Percentiles rank a stretch among this genome's conserved stretches.
phyloP scores from a whole-genome alignment of 1,140 invertebrate species.

The Pachypeltis micranthus region DNA sequence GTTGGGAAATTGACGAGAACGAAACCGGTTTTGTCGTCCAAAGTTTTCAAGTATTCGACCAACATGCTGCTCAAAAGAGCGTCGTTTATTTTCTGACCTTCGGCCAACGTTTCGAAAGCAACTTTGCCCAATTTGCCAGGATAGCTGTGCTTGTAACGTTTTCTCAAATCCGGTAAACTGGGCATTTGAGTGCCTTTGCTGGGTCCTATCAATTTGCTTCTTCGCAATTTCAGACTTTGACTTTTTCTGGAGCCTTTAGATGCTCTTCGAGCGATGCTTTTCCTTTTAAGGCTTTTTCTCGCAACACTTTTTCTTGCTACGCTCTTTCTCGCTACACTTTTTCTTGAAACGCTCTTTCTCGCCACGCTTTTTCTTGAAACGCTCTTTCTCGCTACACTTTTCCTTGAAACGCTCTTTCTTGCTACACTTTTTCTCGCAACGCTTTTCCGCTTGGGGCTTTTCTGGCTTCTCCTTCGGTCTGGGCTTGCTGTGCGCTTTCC shows the following conservation, averaged over 20 bases:
- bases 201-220: constrained; percentile 1
- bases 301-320: neutral
- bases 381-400: neutral
- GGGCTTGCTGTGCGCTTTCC: no score
- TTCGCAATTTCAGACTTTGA: neutral
- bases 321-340: neutral
- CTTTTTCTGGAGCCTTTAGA: neutral
- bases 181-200: constrained; percentile 26
- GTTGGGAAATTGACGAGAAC: constrained; percentile 48
- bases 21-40: constrained; percentile 41
- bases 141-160: constrained; percentile 34
- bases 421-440: neutral
- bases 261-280: neutral
- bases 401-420: neutral
- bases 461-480: no score
- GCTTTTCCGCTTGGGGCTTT: no score
- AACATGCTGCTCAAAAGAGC: constrained; percentile 41
- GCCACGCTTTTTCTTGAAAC: neutral
- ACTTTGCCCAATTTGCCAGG: constrained; percentile 42
- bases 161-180: constrained; percentile 32
- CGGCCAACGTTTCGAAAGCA: constrained; percentile 39
- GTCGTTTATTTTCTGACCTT: constrained; percentile 41
- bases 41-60: constrained; percentile 44
- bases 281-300: no score
- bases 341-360: neutral